Evolutionary conservation across 2,113 vertebrate species (phyloP).

Genomic region (Aix galericulata): DNA sequence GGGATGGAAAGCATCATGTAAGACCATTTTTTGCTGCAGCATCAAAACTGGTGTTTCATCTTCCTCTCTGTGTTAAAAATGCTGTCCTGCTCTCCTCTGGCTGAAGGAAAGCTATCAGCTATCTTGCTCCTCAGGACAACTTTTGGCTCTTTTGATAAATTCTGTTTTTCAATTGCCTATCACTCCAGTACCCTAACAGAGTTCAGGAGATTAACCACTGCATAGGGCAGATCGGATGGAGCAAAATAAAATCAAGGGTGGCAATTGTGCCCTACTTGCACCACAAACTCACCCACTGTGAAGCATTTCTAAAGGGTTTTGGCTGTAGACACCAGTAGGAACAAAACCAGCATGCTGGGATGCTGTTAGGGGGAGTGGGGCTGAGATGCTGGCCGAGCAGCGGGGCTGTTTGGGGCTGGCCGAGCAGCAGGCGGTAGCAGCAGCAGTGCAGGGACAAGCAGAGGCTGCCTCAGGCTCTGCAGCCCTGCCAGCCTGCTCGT

Average conservation of each 20-base stretch:
- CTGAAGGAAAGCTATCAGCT: neutral
- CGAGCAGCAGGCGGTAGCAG: neutral
- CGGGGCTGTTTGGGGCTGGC: too few relatives aligned
- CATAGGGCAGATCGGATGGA: neutral
- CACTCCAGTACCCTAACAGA: neutral
- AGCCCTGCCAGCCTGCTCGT: neutral
- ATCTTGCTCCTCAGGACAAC: neutral
- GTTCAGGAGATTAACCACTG: neutral
- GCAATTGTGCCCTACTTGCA: neutral
- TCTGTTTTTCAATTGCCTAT: neutral
- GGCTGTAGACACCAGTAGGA: neutral
- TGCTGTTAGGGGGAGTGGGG: neutral
- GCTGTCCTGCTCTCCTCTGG: neutral
- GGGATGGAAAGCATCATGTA: neutral
- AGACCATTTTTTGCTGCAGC: neutral
- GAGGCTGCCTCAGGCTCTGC: neutral
- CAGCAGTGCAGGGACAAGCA: neutral
- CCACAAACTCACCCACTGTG: fast-evolving
- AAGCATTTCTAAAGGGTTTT: neutral
- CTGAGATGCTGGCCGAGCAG: neutral
- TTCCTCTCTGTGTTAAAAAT: neutral
- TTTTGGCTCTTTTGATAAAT: neutral
- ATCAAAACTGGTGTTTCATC: neutral
- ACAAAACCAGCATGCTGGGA: neutral
- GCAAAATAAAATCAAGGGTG: neutral